These are phyloP conservation scores for Micoletzkya japonica DNA, from an alignment of 2,888 invertebrate species.

Conservation along the genomic window DNA sequence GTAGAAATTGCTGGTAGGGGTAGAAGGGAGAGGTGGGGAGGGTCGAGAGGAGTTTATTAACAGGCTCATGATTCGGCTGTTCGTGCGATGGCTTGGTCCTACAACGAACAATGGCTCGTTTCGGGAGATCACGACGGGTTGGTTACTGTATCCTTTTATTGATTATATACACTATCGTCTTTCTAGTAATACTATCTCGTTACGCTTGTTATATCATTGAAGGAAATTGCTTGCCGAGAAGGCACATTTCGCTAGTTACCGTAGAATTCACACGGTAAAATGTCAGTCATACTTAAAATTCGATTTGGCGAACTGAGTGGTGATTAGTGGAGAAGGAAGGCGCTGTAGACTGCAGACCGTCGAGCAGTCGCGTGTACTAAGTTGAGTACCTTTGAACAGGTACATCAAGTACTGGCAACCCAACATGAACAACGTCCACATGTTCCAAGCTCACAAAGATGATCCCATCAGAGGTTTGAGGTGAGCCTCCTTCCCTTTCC, in stretches of 20 bases:
- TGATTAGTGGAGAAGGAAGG: too few relatives aligned
- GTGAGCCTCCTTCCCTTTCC: conserved; percentile 66
- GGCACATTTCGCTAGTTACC: too few relatives aligned
- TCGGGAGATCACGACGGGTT: conserved; percentile 82
- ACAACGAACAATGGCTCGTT: conserved; percentile 99
- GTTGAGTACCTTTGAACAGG: background rate
- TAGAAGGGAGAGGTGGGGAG: background rate
- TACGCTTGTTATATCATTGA: too few relatives aligned
- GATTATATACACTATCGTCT: background rate
- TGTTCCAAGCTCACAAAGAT: conserved; percentile 97
- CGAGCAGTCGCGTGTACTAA: background rate
- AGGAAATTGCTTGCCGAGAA: too few relatives aligned
- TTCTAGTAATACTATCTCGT: too few relatives aligned
- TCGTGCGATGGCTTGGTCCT: conserved; percentile 99
- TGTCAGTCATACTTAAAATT: too few relatives aligned
- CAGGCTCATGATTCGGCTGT: conserved; percentile 99
- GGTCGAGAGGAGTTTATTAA: too few relatives aligned
- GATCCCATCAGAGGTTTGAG: conserved; percentile 97
- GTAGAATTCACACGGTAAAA: too few relatives aligned
- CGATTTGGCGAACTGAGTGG: too few relatives aligned
- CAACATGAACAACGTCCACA: conserved; percentile 99
- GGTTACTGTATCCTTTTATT: conserved; percentile 2
- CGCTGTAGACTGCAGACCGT: background rate
- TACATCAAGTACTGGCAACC: conserved; percentile 99
- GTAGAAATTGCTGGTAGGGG: background rate